These are phyloP conservation scores for Nephila pilipes DNA, from an alignment of 1,140 invertebrate genomes.

Conservation along the genomic window DNA sequence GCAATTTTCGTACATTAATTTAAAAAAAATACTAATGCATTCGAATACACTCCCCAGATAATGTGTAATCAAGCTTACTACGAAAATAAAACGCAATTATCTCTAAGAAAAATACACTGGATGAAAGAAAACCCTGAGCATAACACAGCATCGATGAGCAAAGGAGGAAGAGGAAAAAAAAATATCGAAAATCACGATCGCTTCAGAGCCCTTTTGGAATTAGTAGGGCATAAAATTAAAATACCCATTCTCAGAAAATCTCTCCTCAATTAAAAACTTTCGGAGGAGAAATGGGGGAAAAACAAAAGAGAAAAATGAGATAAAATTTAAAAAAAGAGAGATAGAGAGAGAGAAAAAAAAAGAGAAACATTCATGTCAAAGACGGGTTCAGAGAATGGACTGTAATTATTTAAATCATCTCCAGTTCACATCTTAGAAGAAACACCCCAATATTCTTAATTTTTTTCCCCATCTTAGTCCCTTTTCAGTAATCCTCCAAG, in stretches of 20 bases:
- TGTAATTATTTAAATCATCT: constrained; percentile 33
- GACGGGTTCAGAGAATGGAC: not conserved
- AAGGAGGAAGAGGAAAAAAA: not conserved
- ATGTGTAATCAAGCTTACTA: constrained; percentile 4
- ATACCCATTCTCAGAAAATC: not conserved
- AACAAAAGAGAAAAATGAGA: not conserved
- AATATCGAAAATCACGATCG: not conserved
- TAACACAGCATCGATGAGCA: not conserved
- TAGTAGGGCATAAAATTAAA: constrained; percentile 35
- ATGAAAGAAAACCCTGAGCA: not conserved
- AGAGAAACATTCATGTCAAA: not conserved
- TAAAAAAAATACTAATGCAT: not conserved
- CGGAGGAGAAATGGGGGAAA: not conserved
- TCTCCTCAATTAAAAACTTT: constrained; percentile 16
- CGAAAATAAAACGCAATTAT: constrained; percentile 19
- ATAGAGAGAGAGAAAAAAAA: not conserved
- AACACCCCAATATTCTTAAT: not conserved
- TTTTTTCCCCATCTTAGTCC: not conserved
- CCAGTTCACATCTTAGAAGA: not conserved
- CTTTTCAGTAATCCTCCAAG: not conserved
- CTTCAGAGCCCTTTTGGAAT: not conserved
- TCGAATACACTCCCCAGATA: not conserved
- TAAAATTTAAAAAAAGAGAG: not conserved
- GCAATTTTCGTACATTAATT: too few species aligned
- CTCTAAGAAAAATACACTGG: not conserved